These are phyloP conservation scores for Phylloscopus trochiloides DNA, from an alignment of 2,113 vertebrate genomes.

Conservation along the genomic window DNA sequence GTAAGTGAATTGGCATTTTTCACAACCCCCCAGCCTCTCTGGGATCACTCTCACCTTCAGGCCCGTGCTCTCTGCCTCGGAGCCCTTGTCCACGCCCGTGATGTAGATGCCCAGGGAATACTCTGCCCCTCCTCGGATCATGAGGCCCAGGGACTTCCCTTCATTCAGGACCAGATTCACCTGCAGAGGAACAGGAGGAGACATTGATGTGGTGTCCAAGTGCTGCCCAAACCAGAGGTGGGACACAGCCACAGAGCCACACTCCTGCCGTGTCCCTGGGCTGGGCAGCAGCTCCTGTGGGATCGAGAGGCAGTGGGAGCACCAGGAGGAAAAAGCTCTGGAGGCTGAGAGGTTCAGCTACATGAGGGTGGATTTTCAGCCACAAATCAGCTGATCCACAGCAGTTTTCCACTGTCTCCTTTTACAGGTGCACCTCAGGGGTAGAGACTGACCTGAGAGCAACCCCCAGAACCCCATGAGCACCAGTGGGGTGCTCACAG, in stretches of 20 bases:
- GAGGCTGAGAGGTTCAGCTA: background rate
- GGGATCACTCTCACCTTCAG: slow-evolving; percentile 82
- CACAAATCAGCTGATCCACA: background rate
- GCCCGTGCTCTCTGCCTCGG: slow-evolving; percentile 89
- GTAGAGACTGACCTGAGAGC: background rate
- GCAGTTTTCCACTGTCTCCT: background rate
- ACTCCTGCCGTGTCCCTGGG: fast-evolving
- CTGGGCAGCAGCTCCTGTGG: background rate
- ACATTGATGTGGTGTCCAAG: fast-evolving
- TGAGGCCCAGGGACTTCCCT: slow-evolving; percentile 91
- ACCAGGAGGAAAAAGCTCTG: background rate
- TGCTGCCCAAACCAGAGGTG: background rate
- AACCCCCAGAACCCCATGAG: fast-evolving
- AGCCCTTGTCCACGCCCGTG: slow-evolving; percentile 91
- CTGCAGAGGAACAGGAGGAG: slow-evolving; percentile 52
- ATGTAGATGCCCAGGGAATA: slow-evolving; percentile 96
- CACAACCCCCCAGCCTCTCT: background rate
- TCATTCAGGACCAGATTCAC: slow-evolving; percentile 94
- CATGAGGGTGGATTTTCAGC: background rate
- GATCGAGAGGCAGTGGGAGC: fast-evolving
- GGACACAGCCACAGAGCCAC: background rate
- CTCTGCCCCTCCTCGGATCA: slow-evolving; percentile 92
- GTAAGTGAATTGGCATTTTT: no score
- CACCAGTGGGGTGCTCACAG: background rate
- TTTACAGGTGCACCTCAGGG: background rate